Evolutionary conservation across 2,113 vertebrate species (phyloP), one percentile per base, ranked within the genome.

Genomic region (Dasypus novemcinctus): DNA sequence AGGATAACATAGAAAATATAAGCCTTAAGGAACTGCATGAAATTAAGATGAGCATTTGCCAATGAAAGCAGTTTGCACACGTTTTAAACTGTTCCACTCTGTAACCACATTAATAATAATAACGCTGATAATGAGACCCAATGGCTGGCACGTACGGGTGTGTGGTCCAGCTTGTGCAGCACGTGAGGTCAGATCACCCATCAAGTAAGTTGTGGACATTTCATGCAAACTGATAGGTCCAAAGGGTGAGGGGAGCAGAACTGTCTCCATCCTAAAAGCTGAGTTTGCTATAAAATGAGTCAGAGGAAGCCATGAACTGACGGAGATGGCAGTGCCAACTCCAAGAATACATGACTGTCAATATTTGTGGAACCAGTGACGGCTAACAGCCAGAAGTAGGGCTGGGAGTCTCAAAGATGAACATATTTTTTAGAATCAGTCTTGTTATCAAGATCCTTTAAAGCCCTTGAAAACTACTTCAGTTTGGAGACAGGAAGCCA

Each of bases 101-200:
- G 49, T 17, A 46, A 27, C 13, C 33, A 49, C 18, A 38, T 69
- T 21, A 59, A 20, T 4, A 59, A 20, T 4, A 25, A 23, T 3
- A n/a, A 90, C 14, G 12, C 23, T 43, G 31, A 12, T 64, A 36
- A 8, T 0, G 9, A 92, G 33, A 79, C 7, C 5, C 0, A 17
- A 15, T 0, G 1, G 1, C 43, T 46, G 27, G 11, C 12, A 31
- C 27, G 21, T 36, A 1, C 7, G 4, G 23, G 66, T 4, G 0
- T 0, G 25, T 3, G 54, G 1, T 9, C 68, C 17, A 7, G n/a
- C 27, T 25, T 31, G 36, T 27, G 29, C 11, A 43, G 5, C 20
- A 20, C 13, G 0, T 27, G 27, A 1, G 4, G 21, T 25, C n/a
- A 33, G 43, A 71, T 6, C 14, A 15, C 33, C n/a, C 25, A 20